Evolutionary conservation across 2,888 invertebrate genomes (phyloP), one percentile per base, ranked within the genome.

Genomic region (Odontothrips loti): DNA sequence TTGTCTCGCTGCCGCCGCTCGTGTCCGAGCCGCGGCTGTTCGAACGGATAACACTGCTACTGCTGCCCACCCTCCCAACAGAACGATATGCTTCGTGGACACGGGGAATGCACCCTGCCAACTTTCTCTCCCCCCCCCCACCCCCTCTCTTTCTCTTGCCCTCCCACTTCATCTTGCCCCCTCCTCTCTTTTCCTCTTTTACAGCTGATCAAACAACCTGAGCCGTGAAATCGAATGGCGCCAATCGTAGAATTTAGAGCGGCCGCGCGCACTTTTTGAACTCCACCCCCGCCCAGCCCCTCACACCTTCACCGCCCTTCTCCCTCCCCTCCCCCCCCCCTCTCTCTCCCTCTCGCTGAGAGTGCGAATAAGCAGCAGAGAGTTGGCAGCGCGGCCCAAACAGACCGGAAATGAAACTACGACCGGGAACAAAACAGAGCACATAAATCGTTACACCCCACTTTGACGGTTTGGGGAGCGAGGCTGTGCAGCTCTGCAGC

Each of bases 341-440:
- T 51, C 10, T 51, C 51, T 51, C 51, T 51, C 51, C 9, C 51
- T 51, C 51, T 51, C 51, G 12, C 51, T 51, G 34, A 43, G 34
- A 17, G 58, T 15, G 58, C 51, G 58, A 58, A 58, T 58, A 43
- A 43, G 34, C 34, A 6, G 34, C 34, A 43, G 15, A 58, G 20
- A 58, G 58, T 58, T 58, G 58, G 58, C 58, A 58, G 20, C 20
- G 58, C 58, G 17, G 20, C 58, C 58, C 23, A 27, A 75, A 75
- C 68, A 75, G 68, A 75, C 68, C 68, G 68, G 68, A 75, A 75
- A 75, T 75, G 68, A 75, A 75, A 75, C 68, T 75, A 75, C 68
- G 27, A 27, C 27, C 23, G 23, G 58, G 68, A 75, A 75, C 68
- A 75, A 75, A 75, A 75, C 68, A 75, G 68, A 17, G 58, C 23